These are phyloP conservation scores for Orycteropus afer DNA, from an alignment of 2,113 vertebrate genomes.

Conservation along the genomic window DNA sequence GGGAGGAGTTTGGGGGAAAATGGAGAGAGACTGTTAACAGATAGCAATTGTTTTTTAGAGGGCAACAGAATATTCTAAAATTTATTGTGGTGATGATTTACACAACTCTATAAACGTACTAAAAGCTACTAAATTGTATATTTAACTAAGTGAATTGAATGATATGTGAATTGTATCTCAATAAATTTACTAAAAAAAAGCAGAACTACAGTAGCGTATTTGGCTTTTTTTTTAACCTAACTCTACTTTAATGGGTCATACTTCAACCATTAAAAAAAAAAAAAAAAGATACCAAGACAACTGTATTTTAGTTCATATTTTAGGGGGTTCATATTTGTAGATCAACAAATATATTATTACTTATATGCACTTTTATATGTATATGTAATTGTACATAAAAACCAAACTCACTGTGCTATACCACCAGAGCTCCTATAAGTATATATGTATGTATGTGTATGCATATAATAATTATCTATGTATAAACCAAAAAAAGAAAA, in stretches of 20 bases:
- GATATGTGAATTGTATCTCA: background rate
- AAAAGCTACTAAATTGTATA: background rate
- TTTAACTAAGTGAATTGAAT: background rate
- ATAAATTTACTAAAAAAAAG: background rate
- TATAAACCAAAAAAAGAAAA: too few relatives aligned
- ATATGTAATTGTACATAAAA: too few relatives aligned
- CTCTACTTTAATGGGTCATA: background rate
- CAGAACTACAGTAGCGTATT: background rate
- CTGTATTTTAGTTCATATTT: background rate
- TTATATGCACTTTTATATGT: too few relatives aligned
- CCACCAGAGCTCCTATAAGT: too few relatives aligned
- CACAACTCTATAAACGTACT: background rate
- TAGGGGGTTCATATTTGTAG: background rate
- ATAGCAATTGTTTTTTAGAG: background rate
- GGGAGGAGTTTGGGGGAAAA: background rate
- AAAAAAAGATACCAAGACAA: slow-evolving; percentile 17
- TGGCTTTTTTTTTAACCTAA: slow-evolving; percentile 1
- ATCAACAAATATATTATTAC: background rate
- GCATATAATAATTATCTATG: too few relatives aligned
- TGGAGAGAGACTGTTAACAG: background rate
- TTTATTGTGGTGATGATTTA: background rate
- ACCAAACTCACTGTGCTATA: too few relatives aligned
- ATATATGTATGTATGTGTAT: too few relatives aligned
- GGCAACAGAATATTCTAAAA: background rate
- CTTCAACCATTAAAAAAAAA: background rate